Evolutionary conservation across 2,797 vertebrate species (phyloP).

Genomic region (Steatocranus sp.): DNA sequence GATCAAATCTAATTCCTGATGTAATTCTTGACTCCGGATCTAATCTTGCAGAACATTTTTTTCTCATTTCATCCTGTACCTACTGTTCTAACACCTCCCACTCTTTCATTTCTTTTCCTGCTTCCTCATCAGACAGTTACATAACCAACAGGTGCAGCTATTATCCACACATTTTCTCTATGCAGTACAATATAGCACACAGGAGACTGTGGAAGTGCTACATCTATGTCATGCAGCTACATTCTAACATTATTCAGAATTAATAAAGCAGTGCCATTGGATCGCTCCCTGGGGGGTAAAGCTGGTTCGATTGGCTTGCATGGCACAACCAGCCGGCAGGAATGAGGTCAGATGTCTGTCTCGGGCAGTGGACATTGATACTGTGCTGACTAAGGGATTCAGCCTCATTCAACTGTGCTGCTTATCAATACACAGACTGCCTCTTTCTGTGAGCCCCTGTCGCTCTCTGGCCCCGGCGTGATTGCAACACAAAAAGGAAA

Average conservation of each 20-base stretch:
- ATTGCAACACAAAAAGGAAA: constrained; percentile 19
- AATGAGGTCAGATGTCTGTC: constrained; percentile 70
- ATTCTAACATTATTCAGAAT: constrained; percentile 7
- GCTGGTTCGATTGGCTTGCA: constrained; percentile 30
- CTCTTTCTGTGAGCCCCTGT: constrained; percentile 11
- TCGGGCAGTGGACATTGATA: constrained; percentile 54
- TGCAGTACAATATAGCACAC: neutral
- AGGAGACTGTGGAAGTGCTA: neutral
- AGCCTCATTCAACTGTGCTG: constrained; percentile 57
- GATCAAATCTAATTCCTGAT: neutral
- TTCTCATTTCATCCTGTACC: neutral
- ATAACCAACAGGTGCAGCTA: constrained; percentile 38
- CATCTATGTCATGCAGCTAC: neutral
- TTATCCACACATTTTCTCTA: neutral
- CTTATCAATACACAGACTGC: constrained; percentile 67
- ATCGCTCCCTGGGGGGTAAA: constrained; percentile 7
- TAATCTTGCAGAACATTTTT: constrained; percentile 23
- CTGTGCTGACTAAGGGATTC: constrained; percentile 69
- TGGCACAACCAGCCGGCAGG: constrained; percentile 42
- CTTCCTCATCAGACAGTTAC: constrained; percentile 21
- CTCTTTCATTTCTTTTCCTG: neutral
- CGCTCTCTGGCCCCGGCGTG: neutral
- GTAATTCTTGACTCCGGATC: constrained; percentile 10
- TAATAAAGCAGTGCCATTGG: neutral
- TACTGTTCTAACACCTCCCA: constrained; percentile 21